These are phyloP conservation scores for Ctenosaura bakeri DNA, from an alignment of 2,797 vertebrate species.

Conservation along the genomic window DNA sequence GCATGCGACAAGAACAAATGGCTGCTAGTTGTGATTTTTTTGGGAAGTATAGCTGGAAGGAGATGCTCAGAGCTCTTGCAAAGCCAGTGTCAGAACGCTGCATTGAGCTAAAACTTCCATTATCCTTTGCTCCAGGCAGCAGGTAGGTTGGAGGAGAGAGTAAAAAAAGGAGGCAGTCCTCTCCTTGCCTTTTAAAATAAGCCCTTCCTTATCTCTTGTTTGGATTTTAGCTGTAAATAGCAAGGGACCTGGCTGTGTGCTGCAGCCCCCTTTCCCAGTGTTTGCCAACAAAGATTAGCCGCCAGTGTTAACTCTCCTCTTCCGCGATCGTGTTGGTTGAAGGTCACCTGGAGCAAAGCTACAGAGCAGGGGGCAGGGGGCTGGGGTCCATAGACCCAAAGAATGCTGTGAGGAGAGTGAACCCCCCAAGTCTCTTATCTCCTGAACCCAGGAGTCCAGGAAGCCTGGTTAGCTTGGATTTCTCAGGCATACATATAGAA, in stretches of 20 bases:
- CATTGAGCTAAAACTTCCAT: neutral
- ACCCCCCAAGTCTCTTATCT: neutral
- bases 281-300: constrained; percentile 30
- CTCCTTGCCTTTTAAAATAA: too few species aligned
- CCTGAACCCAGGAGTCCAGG: neutral
- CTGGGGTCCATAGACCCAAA: too few species aligned
- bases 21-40: neutral
- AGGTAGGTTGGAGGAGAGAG: too few species aligned
- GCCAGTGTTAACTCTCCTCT: neutral
- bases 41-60: neutral
- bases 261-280: neutral
- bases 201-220: constrained; percentile 10
- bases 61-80: neutral
- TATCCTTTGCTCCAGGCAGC: neutral
- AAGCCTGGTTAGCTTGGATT: neutral
- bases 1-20: too few species aligned
- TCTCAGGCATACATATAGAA: too few species aligned
- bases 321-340: neutral
- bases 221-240: constrained; percentile 29
- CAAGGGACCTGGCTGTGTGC: too few species aligned
- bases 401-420: too few species aligned
- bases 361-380: too few species aligned
- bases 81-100: neutral
- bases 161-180: neutral
- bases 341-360: neutral